Conservation (phyloP, 2,888 invertebrate species). For the Mystacides longicornis region DNA sequence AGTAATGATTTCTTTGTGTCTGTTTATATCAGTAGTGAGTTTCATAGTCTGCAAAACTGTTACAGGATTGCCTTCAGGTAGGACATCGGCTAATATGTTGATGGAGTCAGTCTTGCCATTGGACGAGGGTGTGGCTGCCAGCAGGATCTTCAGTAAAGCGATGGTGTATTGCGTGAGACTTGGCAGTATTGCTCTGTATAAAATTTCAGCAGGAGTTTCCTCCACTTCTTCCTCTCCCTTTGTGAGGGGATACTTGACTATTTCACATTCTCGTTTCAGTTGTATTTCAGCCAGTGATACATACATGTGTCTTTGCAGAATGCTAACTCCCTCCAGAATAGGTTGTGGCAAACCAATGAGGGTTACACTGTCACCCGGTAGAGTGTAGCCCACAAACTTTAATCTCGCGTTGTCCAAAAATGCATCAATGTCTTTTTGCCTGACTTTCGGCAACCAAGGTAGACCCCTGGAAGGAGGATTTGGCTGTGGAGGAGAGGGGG, state of each 20-base stretch:
- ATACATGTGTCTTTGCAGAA: slow-evolving; percentile 88
- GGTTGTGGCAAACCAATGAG: slow-evolving; percentile 93
- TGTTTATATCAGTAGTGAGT: slow-evolving; percentile 92
- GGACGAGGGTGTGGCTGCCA: slow-evolving; percentile 99
- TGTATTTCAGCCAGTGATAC: slow-evolving; percentile 89
- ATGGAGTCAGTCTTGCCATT: slow-evolving; percentile 96
- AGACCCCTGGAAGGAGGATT: slow-evolving; percentile 56
- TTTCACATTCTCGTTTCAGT: slow-evolving; percentile 83
- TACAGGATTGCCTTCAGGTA: slow-evolving; percentile 97
- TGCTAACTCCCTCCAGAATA: slow-evolving; percentile 92
- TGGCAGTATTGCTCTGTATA: slow-evolving; percentile 92
- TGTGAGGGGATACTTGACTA: slow-evolving; percentile 85
- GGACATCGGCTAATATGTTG: slow-evolving; percentile 95
- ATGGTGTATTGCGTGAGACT: slow-evolving; percentile 98
- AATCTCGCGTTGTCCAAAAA: slow-evolving; percentile 85
- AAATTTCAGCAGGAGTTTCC: slow-evolving; percentile 76
- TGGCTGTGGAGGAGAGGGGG: slow-evolving; percentile 14
- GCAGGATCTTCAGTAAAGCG: slow-evolving; percentile 87
- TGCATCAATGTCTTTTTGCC: slow-evolving; percentile 86
- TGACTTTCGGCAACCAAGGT: slow-evolving; percentile 95
- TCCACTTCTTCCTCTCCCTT: slow-evolving; percentile 71
- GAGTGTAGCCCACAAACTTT: slow-evolving; percentile 93
- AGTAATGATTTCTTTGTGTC: slow-evolving; percentile 98
- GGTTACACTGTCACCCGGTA: slow-evolving; percentile 79
- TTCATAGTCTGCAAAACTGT: slow-evolving; percentile 92